Evolutionary conservation across 2,113 vertebrate species (phyloP).

Genomic region (Clarias batrachus): DNA sequence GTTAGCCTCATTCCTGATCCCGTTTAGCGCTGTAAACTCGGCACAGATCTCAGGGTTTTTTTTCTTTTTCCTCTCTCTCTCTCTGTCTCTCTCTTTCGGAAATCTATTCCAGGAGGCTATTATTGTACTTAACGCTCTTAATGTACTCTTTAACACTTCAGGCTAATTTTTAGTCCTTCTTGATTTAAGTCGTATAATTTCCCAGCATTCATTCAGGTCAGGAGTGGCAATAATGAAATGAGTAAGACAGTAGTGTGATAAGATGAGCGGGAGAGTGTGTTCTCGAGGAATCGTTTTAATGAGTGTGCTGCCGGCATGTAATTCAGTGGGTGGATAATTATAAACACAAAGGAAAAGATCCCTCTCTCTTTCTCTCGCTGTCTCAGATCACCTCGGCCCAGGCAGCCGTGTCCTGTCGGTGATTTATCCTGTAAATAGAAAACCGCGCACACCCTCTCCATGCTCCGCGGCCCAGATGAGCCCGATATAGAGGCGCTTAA

Average conservation of each 20-base stretch:
- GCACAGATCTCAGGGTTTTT: not conserved
- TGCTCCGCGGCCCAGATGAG: slow-evolving; percentile 44
- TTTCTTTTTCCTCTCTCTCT: not conserved
- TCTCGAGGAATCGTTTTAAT: slow-evolving; percentile 44
- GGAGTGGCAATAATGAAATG: slow-evolving; percentile 29
- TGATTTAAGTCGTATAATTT: slow-evolving; percentile 23
- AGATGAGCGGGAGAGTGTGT: slow-evolving; percentile 28
- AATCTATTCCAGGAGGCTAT: not conserved
- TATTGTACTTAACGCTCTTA: not conserved
- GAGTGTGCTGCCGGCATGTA: slow-evolving; percentile 29
- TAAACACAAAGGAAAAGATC: slow-evolving; percentile 27
- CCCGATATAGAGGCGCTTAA: slow-evolving; percentile 55
- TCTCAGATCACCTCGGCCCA: slow-evolving; percentile 30
- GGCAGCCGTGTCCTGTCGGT: slow-evolving; percentile 48
- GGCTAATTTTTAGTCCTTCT: slow-evolving; percentile 16
- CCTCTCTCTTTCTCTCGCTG: slow-evolving; percentile 29
- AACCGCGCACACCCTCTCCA: slow-evolving; percentile 35
- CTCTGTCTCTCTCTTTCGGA: not conserved
- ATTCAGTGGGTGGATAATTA: slow-evolving; percentile 42
- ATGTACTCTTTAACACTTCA: slow-evolving; percentile 12
- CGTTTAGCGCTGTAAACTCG: slow-evolving; percentile 11
- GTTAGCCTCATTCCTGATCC: slow-evolving; percentile 17
- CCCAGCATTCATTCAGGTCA: slow-evolving; percentile 14
- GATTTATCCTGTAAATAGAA: slow-evolving; percentile 54
- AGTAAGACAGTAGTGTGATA: slow-evolving; percentile 32